Evolutionary conservation across 2,888 invertebrate species (phyloP), one percentile per base, ranked within the genome.

Genomic region (Thalpophila matura): DNA sequence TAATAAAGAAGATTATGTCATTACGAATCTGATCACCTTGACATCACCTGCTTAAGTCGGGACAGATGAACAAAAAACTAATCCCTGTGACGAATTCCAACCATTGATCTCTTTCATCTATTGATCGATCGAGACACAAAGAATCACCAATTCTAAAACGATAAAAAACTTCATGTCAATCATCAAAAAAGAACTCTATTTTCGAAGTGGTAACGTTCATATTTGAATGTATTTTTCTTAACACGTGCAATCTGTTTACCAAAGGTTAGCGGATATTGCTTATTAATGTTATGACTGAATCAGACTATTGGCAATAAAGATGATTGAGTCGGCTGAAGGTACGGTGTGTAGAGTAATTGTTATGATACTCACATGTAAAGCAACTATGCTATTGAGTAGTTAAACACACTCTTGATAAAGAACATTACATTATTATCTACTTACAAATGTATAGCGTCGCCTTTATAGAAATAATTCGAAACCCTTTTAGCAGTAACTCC

Each of bases 251-350:
- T 88, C 82, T 83, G 87, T 87, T 85, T 86, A 86, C 82, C 38
- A 89, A 91, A 91, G 89, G 90, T 88, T 88, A 91, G 78, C 90
- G 93, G 93, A 94, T 94, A 94, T 93, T 81, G 86, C 89, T 92
- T 92, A 92, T 92, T 92, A 92, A 92, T 92, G 89, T 88, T 87
- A 88, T 85, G 87, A 85, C 86, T 89, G 90, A 85, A 89, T 89
- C 89, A 80, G 86, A 83, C 88, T 90, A 92, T 92, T 89, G 91
- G 83, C 91, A 92, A 91, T 92, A 88, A 89, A 89, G 86, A 88
- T 87, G 89, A 89, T 89, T 86, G 87, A 87, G 79, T 82, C 80
- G 81, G 79, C 79, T 81, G 78, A 77, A 80, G 69, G 80, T 80
- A 74, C 29, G 51, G 54, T 62, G 27, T 37, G 54, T 59, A 53